Evolutionary conservation across 2,113 vertebrate species (phyloP), one percentile per base, ranked within the genome.

Genomic region (Plotosus lineatus): DNA sequence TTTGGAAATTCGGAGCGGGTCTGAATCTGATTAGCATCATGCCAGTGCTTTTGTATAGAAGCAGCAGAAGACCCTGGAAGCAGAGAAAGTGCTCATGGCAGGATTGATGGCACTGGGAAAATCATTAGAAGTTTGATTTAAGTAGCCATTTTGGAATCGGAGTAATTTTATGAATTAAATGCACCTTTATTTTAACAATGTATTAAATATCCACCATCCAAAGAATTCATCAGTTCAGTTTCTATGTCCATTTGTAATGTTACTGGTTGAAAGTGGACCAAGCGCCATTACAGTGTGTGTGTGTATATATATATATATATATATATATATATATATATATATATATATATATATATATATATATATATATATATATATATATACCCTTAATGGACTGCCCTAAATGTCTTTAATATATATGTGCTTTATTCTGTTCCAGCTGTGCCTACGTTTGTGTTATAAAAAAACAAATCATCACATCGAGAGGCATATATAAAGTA

Each of bases 221-320:
- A 72, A n/a, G 28, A 55, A 9, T 76, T 15, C 3, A n/a, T 19
- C 36, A 75, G 48, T 48, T 79, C 3, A 69, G 15, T 83, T 77
- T 46, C 15, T 23, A 56, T 73, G 28, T 60, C 79, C 38, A 65
- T 69, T 84, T 86, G 73, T 84, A 85, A 81, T 86, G 82, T 79
- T 72, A 79, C 86, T 89, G 90, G 88, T 90, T 92, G 89, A 90
- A 80, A 88, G 77, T 17, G 90, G 90, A 91, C 89, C 91, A 92
- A 92, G 88, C 78, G 75, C 84, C 31, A 42, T 55, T 66, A 40
- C 19, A 4, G 38, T 65, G 60, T 79, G 33, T 69, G 23, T 68
- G 31, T 71, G 23, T 73, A n/a, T 55, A 10, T 31, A 19, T 55
- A 42, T 69, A 23, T 53, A 14, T 38, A 38, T 53, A 53, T 80